Conservation (phyloP, 2,113 vertebrate genomes). For the Vulpes ferrilata region DNA sequence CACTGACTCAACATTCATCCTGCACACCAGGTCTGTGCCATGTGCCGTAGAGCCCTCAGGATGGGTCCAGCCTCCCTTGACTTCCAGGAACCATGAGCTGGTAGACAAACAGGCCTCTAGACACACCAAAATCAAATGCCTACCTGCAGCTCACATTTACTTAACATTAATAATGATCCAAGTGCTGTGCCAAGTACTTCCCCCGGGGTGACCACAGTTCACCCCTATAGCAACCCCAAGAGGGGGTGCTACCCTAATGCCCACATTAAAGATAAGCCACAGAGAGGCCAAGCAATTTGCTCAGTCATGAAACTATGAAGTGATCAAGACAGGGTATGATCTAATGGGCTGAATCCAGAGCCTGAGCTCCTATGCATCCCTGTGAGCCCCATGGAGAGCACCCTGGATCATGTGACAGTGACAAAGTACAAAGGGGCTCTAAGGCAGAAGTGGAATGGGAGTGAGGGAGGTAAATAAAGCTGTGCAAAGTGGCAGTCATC, state of each 20-base stretch:
- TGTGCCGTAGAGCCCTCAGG: neutral
- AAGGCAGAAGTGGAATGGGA: neutral
- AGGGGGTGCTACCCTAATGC: neutral
- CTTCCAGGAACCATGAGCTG: neutral
- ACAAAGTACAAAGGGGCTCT: neutral
- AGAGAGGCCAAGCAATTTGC: neutral
- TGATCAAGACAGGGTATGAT: fast-evolving
- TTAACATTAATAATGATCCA: neutral
- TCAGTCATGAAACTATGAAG: neutral
- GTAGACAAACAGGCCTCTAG: neutral
- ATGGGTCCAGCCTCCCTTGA: neutral
- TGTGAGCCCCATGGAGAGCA: neutral
- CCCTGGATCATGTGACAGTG: neutral
- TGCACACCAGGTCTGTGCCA: neutral
- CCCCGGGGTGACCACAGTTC: neutral
- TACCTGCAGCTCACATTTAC: neutral
- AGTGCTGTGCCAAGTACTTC: neutral
- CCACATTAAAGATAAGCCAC: neutral
- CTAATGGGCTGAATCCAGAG: neutral
- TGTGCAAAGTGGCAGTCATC: neutral
- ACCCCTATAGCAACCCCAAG: neutral
- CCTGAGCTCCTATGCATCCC: neutral
- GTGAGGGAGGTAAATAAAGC: neutral
- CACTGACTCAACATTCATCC: neutral
- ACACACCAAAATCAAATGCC: fast-evolving